phyloP scores from a whole-genome alignment of 2,113 vertebrate genomes.

The Zosterops japonicus region DNA sequence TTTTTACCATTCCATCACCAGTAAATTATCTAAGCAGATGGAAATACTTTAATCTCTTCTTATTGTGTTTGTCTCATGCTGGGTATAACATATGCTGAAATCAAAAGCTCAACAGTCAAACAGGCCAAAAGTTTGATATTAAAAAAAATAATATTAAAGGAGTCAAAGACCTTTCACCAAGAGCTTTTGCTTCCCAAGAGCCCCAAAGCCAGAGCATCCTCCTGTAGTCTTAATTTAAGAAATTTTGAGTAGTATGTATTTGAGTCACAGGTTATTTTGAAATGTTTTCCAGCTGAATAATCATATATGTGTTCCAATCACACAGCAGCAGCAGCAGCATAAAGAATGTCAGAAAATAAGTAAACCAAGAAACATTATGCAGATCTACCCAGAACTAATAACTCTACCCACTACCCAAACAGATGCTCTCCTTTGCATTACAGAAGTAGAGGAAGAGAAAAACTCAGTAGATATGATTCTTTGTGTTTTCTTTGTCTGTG shows the following conservation, averaged over 20 bases:
- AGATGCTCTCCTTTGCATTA: neutral
- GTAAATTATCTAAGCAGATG: neutral
- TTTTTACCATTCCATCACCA: neutral
- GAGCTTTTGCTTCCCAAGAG: neutral
- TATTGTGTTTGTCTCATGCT: neutral
- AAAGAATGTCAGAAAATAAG: neutral
- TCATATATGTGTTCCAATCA: neutral
- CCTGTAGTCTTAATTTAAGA: neutral
- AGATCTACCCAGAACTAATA: neutral
- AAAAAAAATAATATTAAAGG: neutral
- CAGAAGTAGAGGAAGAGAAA: neutral
- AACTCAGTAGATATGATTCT: neutral
- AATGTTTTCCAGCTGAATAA: neutral
- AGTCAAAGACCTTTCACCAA: neutral
- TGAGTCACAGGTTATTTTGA: neutral
- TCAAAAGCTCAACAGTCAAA: neutral
- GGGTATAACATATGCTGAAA: neutral
- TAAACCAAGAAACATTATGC: neutral
- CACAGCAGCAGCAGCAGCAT: neutral
- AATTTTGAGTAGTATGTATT: neutral
- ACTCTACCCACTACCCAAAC: rapidly evolving
- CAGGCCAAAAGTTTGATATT: neutral
- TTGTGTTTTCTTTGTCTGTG: neutral
- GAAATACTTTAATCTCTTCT: neutral
- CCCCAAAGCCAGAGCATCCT: neutral